These are phyloP conservation scores for Calvadosia cruxmelitensis DNA, from an alignment of 30 jellyfish, hydroid and myxozoan genomes.

Conservation along the genomic window DNA sequence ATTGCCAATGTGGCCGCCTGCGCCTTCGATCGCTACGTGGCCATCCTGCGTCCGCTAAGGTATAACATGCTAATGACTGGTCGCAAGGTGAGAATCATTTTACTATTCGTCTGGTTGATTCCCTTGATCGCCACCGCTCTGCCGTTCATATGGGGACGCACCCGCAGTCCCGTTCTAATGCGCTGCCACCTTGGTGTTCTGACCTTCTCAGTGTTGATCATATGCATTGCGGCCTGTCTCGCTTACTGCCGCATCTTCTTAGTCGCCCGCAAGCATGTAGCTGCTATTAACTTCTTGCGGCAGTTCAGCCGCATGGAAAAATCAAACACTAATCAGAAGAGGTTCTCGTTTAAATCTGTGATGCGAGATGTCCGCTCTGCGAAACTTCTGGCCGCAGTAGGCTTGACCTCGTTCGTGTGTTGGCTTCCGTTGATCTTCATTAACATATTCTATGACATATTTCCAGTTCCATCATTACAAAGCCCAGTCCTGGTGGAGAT, in stretches of 20 bases:
- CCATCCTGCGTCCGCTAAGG: neutral
- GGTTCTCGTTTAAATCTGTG: constrained; percentile 38
- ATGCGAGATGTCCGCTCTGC: constrained; percentile 60
- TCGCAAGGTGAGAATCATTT: neutral
- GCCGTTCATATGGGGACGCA: neutral
- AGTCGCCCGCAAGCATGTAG: constrained; percentile 47
- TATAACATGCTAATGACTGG: neutral
- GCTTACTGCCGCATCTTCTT: constrained; percentile 24
- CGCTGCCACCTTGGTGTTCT: constrained; percentile 19
- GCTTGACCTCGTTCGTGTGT: constrained; percentile 27
- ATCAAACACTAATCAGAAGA: constrained; percentile 8
- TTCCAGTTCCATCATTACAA: neutral
- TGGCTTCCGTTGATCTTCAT: constrained; percentile 51
- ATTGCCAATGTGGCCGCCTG: neutral
- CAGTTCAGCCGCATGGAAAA: constrained; percentile 5
- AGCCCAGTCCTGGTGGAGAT: constrained; percentile 13
- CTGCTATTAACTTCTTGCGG: constrained; percentile 41
- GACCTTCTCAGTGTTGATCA: constrained; percentile 22
- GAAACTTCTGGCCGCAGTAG: constrained; percentile 46
- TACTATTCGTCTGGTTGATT: neutral
- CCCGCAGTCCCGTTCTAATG: neutral
- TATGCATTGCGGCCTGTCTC: constrained; percentile 16
- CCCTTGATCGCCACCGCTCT: neutral
- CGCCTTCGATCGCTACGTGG: neutral
- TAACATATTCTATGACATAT: constrained; percentile 24